phyloP scores from a whole-genome alignment of 2,888 invertebrate species.

The Apotomis capreana region DNA sequence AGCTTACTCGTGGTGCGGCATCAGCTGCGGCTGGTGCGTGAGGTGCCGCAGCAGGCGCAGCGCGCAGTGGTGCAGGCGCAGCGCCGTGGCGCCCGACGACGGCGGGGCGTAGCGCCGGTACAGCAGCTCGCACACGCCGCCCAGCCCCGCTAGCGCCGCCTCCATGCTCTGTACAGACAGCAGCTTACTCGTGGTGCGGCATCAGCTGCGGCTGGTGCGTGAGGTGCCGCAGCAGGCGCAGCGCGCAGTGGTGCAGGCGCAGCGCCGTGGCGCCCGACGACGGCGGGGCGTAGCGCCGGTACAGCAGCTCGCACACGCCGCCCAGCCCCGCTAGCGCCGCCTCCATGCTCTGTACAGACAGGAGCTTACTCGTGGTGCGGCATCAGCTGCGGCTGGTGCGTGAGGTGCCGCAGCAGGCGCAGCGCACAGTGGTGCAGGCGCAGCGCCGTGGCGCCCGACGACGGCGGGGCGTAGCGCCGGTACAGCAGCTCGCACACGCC shows the following conservation, averaged over 20 bases:
- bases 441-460: conserved; percentile 87
- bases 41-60: conserved; percentile 84
- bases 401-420: conserved; percentile 82
- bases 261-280: conserved; percentile 89
- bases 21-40: conserved; percentile 62
- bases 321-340: conserved; percentile 88
- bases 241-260: conserved; percentile 87
- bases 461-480: conserved; percentile 87
- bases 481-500: background rate
- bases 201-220: conserved; percentile 63
- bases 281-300: conserved; percentile 91
- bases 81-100: conserved; percentile 88
- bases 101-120: conserved; percentile 86
- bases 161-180: conserved; percentile 1
- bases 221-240: conserved; percentile 83
- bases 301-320: conserved; percentile 92
- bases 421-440: conserved; percentile 60
- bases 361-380: conserved; percentile 59
- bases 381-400: conserved; percentile 61
- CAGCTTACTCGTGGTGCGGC: conserved; percentile 62
- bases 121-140: background rate
- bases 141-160: conserved; percentile 42
- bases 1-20: conserved; percentile 64
- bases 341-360: conserved; percentile 62
- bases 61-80: conserved; percentile 88